phyloP scores from a whole-genome alignment of 2,888 invertebrate species.

The Mactromeris polynyma region DNA sequence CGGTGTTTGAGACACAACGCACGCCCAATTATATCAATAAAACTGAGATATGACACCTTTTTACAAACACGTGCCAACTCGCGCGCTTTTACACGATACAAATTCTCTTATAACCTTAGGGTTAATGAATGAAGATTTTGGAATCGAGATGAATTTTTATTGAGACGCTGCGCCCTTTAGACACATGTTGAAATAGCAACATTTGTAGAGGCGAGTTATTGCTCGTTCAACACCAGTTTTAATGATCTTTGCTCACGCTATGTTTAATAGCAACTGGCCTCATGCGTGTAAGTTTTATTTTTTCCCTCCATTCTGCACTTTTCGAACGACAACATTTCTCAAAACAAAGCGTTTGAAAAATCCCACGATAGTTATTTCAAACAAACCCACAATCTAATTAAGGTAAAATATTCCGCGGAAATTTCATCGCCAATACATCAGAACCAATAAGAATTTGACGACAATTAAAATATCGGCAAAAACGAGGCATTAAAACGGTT shows the following conservation, averaged over 20 bases:
- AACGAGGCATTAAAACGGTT: background rate
- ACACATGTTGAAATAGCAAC: background rate
- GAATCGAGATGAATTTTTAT: background rate
- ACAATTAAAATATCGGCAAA: background rate
- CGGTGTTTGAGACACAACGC: background rate
- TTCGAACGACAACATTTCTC: background rate
- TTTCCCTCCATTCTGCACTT: background rate
- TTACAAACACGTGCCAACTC: background rate
- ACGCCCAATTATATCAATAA: background rate
- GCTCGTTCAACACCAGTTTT: background rate
- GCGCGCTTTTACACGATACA: background rate
- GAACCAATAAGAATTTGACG: background rate
- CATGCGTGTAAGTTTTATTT: background rate
- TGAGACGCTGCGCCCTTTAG: background rate
- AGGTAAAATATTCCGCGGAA: background rate
- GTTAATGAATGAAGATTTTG: background rate
- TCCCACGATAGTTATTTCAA: slow-evolving; percentile 12
- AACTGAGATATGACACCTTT: background rate
- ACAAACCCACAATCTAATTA: background rate
- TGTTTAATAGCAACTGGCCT: background rate
- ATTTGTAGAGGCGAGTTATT: background rate
- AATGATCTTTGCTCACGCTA: background rate
- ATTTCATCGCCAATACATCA: background rate
- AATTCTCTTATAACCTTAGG: background rate
- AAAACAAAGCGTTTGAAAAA: background rate